Base-by-base conservation (phyloP, 35 echinoderm and acorn worm genomes). In the Stichopus chloronotus region DNA sequence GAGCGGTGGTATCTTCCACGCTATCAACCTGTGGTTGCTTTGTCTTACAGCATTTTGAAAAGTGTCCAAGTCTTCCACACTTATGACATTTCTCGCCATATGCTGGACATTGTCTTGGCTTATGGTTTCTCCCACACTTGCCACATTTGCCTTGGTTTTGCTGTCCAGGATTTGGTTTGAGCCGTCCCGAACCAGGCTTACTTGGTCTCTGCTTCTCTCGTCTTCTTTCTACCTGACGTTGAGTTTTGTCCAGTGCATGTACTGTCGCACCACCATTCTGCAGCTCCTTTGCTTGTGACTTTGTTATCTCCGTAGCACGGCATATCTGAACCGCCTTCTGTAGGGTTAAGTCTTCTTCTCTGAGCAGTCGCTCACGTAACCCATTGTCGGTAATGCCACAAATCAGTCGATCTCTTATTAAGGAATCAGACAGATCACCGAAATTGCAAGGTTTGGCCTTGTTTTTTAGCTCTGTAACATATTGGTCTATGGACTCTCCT, bases 401-500 rank as follows among this genome's bases (percentile, higher is more conserved):
- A 30, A 93, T 79, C 9, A 93, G 85, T 55, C 92, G 63, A 24
- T 93, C 79, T 20, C 80, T 2, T 5, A 93, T 93, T 56, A 93
- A 53, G 5, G 24, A 72, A 14, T 93, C 92, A 8, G 56, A 43
- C 20, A 93, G 63, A 3, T 43, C 22, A 21, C 53, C 58, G 72
- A 93, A 93, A n/a, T 93, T 82, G 56, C 93, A 94, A n/a, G 93
- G 55, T 69, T 92, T 69, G 17, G 78, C 11, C 72, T 86, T 83
- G 58, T 13, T 86, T 8, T 63, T 17, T 0, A 92, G 60, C 19
- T 92, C 91, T 30, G 91, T 92, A 0, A 83, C 59, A 85, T 92
- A 92, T 3, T 88, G 71, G 57, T 88, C 83, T 79, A 87, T 88
- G 21, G 11, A 78, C 25, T 93, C 92, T 68, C 16, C 19, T 21